Conservation (phyloP, 2,113 vertebrate genomes). For the Phylloscopus whistleri region DNA sequence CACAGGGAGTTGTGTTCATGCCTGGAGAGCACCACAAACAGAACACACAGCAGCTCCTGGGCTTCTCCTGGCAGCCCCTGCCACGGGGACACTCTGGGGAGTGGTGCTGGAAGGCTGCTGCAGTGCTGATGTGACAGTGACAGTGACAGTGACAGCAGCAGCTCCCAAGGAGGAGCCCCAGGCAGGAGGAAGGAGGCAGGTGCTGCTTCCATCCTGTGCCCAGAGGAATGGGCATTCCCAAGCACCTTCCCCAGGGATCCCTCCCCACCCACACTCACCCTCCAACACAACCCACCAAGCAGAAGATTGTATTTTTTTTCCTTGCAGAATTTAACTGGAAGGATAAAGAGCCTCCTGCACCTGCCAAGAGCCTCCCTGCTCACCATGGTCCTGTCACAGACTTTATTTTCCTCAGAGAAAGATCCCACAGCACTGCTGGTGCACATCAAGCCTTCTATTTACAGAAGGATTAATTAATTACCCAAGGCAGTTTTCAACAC, state of each 20-base stretch:
- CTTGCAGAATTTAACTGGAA: neutral
- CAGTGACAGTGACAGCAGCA: neutral
- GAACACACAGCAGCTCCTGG: neutral
- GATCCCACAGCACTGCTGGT: neutral
- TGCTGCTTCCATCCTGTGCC: neutral
- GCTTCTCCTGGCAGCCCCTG: neutral
- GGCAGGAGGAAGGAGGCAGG: neutral
- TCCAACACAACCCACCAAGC: neutral
- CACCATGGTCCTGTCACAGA: neutral
- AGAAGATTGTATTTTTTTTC: neutral
- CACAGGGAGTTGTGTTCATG: fast-evolving
- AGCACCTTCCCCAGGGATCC: neutral
- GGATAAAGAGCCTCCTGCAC: neutral
- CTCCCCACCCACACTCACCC: too few relatives aligned
- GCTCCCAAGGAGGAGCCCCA: neutral
- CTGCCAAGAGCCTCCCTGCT: neutral
- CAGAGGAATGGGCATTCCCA: neutral
- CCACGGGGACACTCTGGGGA: neutral
- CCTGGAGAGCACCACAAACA: neutral
- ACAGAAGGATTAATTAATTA: slow-evolving; percentile 39
- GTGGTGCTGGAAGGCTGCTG: neutral
- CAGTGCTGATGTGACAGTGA: neutral
- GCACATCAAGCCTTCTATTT: slow-evolving; percentile 20
- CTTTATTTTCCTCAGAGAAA: neutral
- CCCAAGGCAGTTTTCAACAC: neutral